Percentiles rank a stretch among this genome's conserved stretches.
Evolutionary conservation across 2,888 invertebrate species (phyloP).

Genomic region (Rhimphoctona megacephalus): DNA sequence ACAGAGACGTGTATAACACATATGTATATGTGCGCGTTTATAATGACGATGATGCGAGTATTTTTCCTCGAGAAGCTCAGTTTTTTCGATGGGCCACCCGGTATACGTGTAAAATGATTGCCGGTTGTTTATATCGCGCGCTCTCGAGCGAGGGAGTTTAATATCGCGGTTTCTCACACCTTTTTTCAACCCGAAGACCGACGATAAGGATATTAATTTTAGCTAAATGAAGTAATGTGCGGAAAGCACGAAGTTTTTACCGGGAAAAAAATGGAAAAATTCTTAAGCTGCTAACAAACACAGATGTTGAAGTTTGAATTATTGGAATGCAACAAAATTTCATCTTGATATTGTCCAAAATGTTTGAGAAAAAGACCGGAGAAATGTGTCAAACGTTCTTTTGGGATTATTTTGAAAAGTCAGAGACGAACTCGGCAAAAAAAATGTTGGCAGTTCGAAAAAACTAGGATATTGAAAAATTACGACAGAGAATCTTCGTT

Average conservation of each 20-base stretch:
- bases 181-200: constrained; percentile 5
- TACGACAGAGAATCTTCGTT: no score
- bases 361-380: no score
- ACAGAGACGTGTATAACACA: not conserved
- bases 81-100: constrained; percentile 57
- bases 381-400: not conserved
- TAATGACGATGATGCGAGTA: constrained; percentile 25
- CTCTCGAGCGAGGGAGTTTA: constrained; percentile 48
- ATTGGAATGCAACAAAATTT: no score
- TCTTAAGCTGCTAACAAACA: no score
- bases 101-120: constrained; percentile 55
- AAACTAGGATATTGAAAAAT: no score
- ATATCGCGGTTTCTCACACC: constrained; percentile 63
- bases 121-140: constrained; percentile 45
- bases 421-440: not conserved
- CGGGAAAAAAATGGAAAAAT: no score
- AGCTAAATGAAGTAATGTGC: not conserved
- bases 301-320: no score
- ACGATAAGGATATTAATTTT: constrained; percentile 22
- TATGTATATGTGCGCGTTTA: not conserved
- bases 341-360: no score
- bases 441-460: no score
- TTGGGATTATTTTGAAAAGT: not conserved
- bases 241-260: not conserved
- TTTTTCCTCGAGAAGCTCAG: constrained; percentile 37